Evolutionary conservation across 2,888 invertebrate species (phyloP).

Genomic region (Sarcophaga rosellei): DNA sequence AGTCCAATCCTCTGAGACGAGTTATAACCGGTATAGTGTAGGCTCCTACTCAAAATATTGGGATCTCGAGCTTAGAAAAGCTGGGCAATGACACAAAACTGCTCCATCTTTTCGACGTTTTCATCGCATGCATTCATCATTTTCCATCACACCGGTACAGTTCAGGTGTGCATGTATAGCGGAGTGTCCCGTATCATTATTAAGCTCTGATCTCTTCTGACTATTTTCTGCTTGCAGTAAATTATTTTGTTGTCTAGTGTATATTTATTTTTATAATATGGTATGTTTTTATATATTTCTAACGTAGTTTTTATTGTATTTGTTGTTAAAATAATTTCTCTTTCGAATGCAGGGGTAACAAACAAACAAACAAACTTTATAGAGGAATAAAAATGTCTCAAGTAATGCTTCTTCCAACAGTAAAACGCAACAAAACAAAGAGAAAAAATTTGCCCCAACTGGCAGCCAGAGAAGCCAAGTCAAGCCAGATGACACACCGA

Average conservation of each 20-base stretch:
- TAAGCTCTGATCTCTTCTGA: neutral
- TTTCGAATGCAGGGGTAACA: slow-evolving; percentile 38
- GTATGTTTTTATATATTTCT: neutral
- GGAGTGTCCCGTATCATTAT: too few species aligned
- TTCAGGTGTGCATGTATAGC: too few species aligned
- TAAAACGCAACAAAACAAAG: neutral
- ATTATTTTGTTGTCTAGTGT: slow-evolving; percentile 12
- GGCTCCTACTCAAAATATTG: too few species aligned
- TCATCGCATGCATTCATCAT: too few species aligned
- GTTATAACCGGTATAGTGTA: too few species aligned
- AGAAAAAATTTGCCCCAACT: slow-evolving; percentile 5
- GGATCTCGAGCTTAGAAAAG: too few species aligned
- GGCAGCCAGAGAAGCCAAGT: neutral
- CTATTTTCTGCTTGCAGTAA: neutral
- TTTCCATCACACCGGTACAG: too few species aligned
- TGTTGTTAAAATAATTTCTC: neutral
- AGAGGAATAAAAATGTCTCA: slow-evolving; percentile 35
- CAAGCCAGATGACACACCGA: slow-evolving; percentile 76
- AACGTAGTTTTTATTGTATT: neutral
- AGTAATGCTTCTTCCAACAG: slow-evolving; percentile 18
- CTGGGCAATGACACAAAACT: too few species aligned
- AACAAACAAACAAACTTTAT: neutral
- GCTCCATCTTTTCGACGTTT: too few species aligned
- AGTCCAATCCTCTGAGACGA: too few species aligned
- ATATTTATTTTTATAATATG: neutral